Percentiles rank a stretch among this genome's conserved stretches.
Conservation (phyloP, 2,797 vertebrate genomes). For the Lophotriccus pileatus region DNA sequence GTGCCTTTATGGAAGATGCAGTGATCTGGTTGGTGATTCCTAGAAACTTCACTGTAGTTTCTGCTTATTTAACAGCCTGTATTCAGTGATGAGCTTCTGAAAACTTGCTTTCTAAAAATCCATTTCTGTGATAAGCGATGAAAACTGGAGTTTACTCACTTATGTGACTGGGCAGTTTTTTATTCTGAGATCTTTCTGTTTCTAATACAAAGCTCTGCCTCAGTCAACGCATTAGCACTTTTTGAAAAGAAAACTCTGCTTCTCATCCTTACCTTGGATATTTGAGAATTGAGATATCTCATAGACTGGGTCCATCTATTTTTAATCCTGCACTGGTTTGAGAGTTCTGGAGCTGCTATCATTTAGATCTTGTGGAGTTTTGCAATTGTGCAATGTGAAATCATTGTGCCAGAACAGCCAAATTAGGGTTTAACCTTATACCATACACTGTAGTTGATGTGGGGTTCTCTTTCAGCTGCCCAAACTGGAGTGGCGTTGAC, state of each 20-base stretch:
- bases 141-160: not conserved
- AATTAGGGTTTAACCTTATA: not conserved
- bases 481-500: slow-evolving; percentile 78
- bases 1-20: not conserved
- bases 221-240: not conserved
- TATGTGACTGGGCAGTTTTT: not conserved
- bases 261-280: not conserved
- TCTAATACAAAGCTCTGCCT: not conserved
- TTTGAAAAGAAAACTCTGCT: not conserved
- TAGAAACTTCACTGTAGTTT: not conserved
- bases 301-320: not conserved
- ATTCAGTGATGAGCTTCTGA: not conserved
- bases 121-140: not conserved
- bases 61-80: not conserved
- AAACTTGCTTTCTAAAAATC: not conserved
- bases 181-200: not conserved
- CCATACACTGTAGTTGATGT: not conserved
- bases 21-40: not conserved
- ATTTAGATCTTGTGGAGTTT: not conserved
- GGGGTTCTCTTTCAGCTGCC: slow-evolving; percentile 71
- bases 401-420: not conserved
- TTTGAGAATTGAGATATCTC: not conserved
- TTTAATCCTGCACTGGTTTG: not conserved
- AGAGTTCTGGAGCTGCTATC: not conserved
- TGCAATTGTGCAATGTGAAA: not conserved